Percentiles rank a stretch among this genome's conserved stretches.
Conservation (phyloP, 1,140 invertebrate genomes). For the Tetramorium parvispinum region DNA sequence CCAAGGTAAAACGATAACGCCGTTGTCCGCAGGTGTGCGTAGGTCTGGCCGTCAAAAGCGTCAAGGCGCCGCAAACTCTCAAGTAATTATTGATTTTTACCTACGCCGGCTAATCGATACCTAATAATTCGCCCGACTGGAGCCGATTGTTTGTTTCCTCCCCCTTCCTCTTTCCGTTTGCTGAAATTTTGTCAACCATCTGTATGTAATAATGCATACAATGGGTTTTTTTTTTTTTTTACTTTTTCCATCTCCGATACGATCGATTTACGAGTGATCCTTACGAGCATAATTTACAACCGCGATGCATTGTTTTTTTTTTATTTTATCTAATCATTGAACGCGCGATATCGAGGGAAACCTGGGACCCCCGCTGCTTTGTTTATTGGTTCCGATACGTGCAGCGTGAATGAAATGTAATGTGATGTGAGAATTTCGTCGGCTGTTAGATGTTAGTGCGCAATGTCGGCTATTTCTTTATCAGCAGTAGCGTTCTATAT, state of each 20-base stretch:
- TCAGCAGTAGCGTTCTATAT: background rate
- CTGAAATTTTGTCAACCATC: background rate
- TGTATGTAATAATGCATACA: too few species aligned
- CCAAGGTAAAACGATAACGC: background rate
- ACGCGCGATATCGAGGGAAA: background rate
- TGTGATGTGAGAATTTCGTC: background rate
- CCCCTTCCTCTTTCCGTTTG: background rate
- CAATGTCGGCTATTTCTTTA: background rate
- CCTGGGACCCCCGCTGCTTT: background rate
- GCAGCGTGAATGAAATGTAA: background rate
- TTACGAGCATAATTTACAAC: background rate
- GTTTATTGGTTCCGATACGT: background rate
- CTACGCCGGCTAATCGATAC: conserved; percentile 23
- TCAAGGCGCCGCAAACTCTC: conserved; percentile 25
- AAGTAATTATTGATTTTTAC: conserved; percentile 55
- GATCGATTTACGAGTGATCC: background rate
- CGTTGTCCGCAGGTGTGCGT: background rate
- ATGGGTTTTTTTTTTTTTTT: background rate
- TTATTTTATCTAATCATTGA: conserved; percentile 20
- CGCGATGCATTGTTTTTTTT: background rate
- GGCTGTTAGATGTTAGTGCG: background rate
- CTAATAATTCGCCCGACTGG: conserved; percentile 7
- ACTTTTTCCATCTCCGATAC: too few species aligned
- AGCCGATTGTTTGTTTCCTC: background rate
- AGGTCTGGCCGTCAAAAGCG: background rate